Conservation (phyloP, 1,140 invertebrate species). For the Pseudomyrmex pallidus region DNA sequence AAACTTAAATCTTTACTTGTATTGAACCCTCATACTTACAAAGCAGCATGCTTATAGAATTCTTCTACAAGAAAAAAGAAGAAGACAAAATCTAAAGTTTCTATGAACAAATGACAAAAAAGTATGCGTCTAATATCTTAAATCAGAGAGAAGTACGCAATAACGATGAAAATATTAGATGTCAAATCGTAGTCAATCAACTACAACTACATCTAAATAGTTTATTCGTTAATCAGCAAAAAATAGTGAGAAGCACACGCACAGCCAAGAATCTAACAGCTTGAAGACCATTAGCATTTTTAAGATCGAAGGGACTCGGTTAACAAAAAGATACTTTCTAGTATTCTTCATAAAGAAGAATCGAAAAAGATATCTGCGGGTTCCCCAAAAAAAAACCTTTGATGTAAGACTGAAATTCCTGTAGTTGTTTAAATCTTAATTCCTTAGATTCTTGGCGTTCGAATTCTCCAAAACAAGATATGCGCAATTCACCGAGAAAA, state of each 20-base stretch:
- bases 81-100: not conserved
- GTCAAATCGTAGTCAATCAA: conserved; percentile 62
- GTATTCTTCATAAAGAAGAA: not conserved
- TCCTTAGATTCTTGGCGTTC: conserved; percentile 10
- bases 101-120: conserved; percentile 10
- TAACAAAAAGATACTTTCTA: not conserved
- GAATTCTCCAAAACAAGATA: not conserved
- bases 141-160: conserved; percentile 27
- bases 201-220: conserved; percentile 58
- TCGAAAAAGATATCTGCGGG: not conserved
- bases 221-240: conserved; percentile 50
- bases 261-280: conserved; percentile 25
- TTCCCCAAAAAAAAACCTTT: too few species aligned
- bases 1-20: conserved; percentile 36
- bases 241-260: conserved; percentile 47
- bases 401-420: not conserved
- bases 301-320: too few species aligned
- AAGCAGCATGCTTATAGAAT: conserved; percentile 40
- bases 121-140: not conserved
- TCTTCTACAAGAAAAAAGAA: conserved; percentile 7
- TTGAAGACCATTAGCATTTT: not conserved
- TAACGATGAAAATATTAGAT: conserved; percentile 53
- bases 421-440: not conserved
- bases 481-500: conserved; percentile 6
- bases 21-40: not conserved